Evolutionary conservation across 2,797 vertebrate species (phyloP).

Genomic region (Phrynocephalus vlangalii): DNA sequence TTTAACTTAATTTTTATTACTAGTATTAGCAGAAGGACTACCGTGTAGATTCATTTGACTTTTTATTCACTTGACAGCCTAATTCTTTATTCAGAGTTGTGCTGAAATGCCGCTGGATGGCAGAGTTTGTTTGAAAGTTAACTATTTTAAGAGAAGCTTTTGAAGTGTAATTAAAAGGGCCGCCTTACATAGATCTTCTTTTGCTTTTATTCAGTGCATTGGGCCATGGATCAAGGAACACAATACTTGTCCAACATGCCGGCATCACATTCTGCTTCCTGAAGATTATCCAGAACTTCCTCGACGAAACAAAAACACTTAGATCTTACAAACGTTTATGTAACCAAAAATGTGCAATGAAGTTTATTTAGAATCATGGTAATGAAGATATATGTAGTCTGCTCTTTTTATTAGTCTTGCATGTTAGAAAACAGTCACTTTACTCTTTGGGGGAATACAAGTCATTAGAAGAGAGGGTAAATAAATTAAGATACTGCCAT

Average conservation of each 20-base stretch:
- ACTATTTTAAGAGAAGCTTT: too few relatives aligned
- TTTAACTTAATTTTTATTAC: not conserved
- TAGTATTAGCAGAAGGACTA: not conserved
- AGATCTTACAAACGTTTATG: not conserved
- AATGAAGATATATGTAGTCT: not conserved
- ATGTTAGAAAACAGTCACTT: slow-evolving; percentile 4
- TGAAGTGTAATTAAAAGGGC: too few relatives aligned
- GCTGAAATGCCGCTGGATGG: not conserved
- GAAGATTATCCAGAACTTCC: slow-evolving; percentile 86
- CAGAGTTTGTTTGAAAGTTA: not conserved
- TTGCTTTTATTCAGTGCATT: slow-evolving; percentile 84
- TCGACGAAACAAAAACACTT: slow-evolving; percentile 70
- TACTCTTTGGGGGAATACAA: not conserved
- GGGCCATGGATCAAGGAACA: slow-evolving; percentile 88
- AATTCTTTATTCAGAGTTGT: not conserved
- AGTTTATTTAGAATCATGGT: not conserved
- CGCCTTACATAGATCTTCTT: not conserved
- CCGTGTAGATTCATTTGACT: not conserved
- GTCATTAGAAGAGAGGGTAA: not conserved
- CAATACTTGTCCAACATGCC: slow-evolving; percentile 91
- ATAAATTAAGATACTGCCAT: not conserved
- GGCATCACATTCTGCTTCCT: slow-evolving; percentile 74
- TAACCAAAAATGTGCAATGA: not conserved
- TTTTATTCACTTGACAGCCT: not conserved
- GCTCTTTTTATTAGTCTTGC: not conserved